A percentile compares a stretch with the other conserved stretches of the same genome.
Evolutionary conservation across 2,888 invertebrate genomes (phyloP).

Genomic region (Parnassius orleans): DNA sequence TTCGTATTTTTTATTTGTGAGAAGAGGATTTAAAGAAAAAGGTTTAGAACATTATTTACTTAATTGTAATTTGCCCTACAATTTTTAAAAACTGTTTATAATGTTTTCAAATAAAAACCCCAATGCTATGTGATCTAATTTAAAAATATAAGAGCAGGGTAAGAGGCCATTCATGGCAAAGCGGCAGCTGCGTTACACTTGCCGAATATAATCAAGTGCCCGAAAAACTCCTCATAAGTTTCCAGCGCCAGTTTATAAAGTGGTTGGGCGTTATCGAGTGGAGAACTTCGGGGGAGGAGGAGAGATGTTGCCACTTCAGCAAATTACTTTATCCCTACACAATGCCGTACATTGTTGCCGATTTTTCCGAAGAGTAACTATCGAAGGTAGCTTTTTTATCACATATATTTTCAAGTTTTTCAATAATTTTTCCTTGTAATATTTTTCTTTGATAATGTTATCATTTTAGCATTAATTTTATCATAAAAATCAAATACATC

Average conservation of each 20-base stretch:
- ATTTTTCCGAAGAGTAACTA: conserved; percentile 35
- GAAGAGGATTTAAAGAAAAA: too few relatives aligned
- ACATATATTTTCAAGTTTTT: not conserved
- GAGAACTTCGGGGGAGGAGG: conserved; percentile 30
- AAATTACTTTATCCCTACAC: conserved; percentile 41
- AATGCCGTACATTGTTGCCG: conserved; percentile 36
- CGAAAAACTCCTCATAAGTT: conserved; percentile 29
- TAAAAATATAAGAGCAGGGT: not conserved
- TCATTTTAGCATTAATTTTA: too few relatives aligned
- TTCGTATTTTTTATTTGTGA: too few relatives aligned
- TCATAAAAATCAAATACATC: too few relatives aligned
- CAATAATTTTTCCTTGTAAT: too few relatives aligned
- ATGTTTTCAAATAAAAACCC: too few relatives aligned
- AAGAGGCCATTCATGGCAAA: not conserved
- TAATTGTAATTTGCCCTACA: too few relatives aligned
- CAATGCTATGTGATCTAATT: not conserved
- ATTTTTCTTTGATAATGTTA: too few relatives aligned
- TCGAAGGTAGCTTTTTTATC: conserved; percentile 24
- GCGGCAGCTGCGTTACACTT: conserved; percentile 18
- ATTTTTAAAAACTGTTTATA: too few relatives aligned
- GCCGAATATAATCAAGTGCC: conserved; percentile 24
- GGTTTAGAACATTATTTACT: too few relatives aligned
- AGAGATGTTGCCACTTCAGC: conserved; percentile 38
- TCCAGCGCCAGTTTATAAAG: conserved; percentile 22
- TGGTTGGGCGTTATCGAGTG: conserved; percentile 39